Evolutionary conservation across 2,113 vertebrate species (phyloP).

Genomic region (Ptychochromis oligacanthus): DNA sequence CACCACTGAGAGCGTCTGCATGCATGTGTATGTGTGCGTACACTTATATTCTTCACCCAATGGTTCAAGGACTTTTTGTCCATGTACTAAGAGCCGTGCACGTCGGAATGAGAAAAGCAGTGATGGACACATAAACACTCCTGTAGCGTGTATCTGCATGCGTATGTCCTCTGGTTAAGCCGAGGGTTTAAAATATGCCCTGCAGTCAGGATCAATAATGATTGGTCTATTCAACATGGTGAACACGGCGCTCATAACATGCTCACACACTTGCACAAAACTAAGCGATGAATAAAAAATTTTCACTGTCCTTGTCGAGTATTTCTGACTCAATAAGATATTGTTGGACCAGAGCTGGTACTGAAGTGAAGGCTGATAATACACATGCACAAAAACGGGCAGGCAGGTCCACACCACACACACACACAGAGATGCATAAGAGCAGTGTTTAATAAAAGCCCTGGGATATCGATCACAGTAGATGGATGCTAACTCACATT

Average conservation of each 20-base stretch:
- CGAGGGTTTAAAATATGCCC: conserved; percentile 36
- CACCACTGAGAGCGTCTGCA: conserved; percentile 54
- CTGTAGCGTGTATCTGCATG: background rate
- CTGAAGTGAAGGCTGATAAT: conserved; percentile 30
- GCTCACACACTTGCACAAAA: conserved; percentile 1
- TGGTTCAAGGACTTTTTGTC: conserved; percentile 90
- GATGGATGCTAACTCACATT: conserved; percentile 68
- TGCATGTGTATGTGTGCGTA: conserved; percentile 1
- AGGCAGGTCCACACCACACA: background rate
- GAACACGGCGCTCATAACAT: background rate
- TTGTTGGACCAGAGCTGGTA: conserved; percentile 32
- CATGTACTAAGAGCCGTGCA: conserved; percentile 47
- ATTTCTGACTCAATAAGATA: conserved; percentile 56
- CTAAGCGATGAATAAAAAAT: conserved; percentile 31
- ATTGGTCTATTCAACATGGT: conserved; percentile 39
- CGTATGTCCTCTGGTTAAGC: conserved; percentile 15
- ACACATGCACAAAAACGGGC: background rate
- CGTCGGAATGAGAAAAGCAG: conserved; percentile 31
- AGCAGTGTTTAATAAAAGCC: conserved; percentile 67
- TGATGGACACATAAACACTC: background rate
- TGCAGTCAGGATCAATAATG: conserved; percentile 49
- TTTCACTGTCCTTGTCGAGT: conserved; percentile 26
- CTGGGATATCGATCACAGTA: conserved; percentile 65
- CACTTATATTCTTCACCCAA: conserved; percentile 42
- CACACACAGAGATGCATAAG: conserved; percentile 26